A percentile compares a stretch with the other conserved stretches of the same genome.
Conservation (phyloP, 2,888 invertebrate genomes). For the Orthosia cruda region DNA sequence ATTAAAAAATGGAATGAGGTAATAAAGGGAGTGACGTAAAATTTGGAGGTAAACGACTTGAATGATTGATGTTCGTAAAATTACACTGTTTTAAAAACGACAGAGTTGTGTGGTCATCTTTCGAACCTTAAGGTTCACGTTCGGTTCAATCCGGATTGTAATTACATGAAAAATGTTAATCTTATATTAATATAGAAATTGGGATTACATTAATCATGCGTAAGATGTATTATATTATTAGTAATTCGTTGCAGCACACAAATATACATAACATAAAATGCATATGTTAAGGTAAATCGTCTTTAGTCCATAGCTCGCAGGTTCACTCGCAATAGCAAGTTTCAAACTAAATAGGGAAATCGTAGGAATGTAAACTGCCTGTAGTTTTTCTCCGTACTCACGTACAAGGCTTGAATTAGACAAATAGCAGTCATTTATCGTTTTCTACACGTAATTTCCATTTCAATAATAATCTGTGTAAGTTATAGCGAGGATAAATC, state of each 20-base stretch:
- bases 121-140: slow-evolving; percentile 65
- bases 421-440: slow-evolving; percentile 77
- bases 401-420: slow-evolving; percentile 66
- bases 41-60: slow-evolving; percentile 86
- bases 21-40: slow-evolving; percentile 85
- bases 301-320: slow-evolving; percentile 23
- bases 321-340: slow-evolving; percentile 26
- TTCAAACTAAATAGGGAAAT: slow-evolving; percentile 51
- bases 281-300: background rate
- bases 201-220: slow-evolving; percentile 36
- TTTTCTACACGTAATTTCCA: slow-evolving; percentile 78
- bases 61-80: slow-evolving; percentile 89
- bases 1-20: slow-evolving; percentile 84
- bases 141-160: slow-evolving; percentile 64
- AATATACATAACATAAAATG: background rate
- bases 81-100: slow-evolving; percentile 84
- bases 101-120: slow-evolving; percentile 73
- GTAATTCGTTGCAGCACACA: background rate
- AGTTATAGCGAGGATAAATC: slow-evolving; percentile 79
- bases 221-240: slow-evolving; percentile 31
- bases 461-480: slow-evolving; percentile 79
- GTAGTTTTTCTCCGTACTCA: slow-evolving; percentile 55
- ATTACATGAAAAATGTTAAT: slow-evolving; percentile 65
- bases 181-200: slow-evolving; percentile 56
- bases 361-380: slow-evolving; percentile 45